A percentile compares a stretch with the other conserved stretches of the same genome.
Conservation (phyloP, 37 sponge, comb jelly and placozoan genomes). For the Cliona cf. orientalis region DNA sequence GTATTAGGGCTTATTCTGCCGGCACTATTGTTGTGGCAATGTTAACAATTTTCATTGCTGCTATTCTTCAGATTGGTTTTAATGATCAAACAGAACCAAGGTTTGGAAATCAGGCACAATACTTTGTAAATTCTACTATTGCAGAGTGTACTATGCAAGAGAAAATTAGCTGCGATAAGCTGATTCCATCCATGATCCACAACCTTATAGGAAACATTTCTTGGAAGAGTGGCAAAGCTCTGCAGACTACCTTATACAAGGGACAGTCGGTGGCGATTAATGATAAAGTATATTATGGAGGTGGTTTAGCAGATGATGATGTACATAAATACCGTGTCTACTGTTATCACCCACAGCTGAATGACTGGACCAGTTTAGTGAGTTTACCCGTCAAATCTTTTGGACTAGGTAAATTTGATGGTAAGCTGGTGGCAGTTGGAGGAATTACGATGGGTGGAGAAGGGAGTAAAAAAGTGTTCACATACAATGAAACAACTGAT, state of each 20-base stretch:
- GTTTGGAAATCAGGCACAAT: not conserved
- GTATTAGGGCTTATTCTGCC: no score
- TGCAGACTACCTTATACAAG: constrained; percentile 13
- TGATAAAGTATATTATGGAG: constrained; percentile 28
- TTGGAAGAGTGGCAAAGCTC: constrained; percentile 22
- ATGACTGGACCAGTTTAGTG: constrained; percentile 13
- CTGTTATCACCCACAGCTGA: constrained; percentile 8
- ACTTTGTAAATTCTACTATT: constrained; percentile 17
- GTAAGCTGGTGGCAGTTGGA: constrained; percentile 25
- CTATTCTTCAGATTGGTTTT: not conserved
- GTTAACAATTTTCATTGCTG: not conserved
- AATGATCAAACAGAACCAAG: not conserved
- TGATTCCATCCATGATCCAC: constrained; percentile 11
- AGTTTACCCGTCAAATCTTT: constrained; percentile 28
- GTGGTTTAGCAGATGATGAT: constrained; percentile 5
- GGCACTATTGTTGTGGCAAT: not conserved
- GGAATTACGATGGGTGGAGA: constrained; percentile 17
- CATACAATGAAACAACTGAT: not conserved
- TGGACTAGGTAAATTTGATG: constrained; percentile 25
- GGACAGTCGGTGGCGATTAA: constrained; percentile 21
- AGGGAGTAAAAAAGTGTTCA: constrained; percentile 18
- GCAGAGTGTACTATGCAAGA: not conserved
- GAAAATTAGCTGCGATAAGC: constrained; percentile 9
- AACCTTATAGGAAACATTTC: constrained; percentile 2
- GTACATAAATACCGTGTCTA: constrained; percentile 28